These are phyloP conservation scores for Proales similis DNA, from an alignment of 1,140 invertebrate species.

Conservation along the genomic window DNA sequence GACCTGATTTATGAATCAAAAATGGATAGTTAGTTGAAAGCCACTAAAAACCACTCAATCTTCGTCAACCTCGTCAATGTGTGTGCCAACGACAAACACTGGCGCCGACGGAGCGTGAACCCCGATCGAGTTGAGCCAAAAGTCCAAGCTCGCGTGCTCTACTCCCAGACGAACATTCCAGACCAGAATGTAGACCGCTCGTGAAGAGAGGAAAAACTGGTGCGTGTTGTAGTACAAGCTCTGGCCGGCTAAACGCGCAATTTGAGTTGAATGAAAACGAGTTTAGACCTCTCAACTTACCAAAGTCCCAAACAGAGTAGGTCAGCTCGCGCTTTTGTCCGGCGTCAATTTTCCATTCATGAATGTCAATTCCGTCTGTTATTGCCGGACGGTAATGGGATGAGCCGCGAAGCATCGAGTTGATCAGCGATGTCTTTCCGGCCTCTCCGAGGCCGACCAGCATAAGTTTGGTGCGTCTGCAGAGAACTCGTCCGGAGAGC, in stretches of 20 bases:
- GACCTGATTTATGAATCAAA: too few species aligned
- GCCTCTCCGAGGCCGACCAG: slow-evolving; percentile 51
- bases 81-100: slow-evolving; percentile 49
- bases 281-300: slow-evolving; percentile 8
- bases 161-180: slow-evolving; percentile 50
- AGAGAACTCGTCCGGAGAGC: slow-evolving; percentile 42
- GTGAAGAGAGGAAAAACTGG: slow-evolving; percentile 51
- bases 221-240: slow-evolving; percentile 53
- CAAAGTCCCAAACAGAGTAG: slow-evolving; percentile 48
- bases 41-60: too few species aligned
- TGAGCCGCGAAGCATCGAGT: slow-evolving; percentile 15
- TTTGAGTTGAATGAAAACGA: neutral
- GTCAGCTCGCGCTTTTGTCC: slow-evolving; percentile 2
- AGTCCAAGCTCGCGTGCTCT: slow-evolving; percentile 51
- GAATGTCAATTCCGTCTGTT: slow-evolving; percentile 50
- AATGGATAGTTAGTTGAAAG: too few species aligned
- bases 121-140: slow-evolving; percentile 51
- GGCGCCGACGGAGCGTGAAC: slow-evolving; percentile 51
- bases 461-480: slow-evolving; percentile 51
- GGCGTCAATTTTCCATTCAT: slow-evolving; percentile 42
- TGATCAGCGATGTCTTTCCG: slow-evolving; percentile 49
- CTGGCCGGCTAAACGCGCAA: slow-evolving; percentile 47
- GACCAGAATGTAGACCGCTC: slow-evolving; percentile 49
- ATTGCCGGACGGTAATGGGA: slow-evolving; percentile 40
- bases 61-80: slow-evolving; percentile 48